A percentile compares a stretch with the other conserved stretches of the same genome.
These are phyloP conservation scores for Meles meles DNA, from an alignment of 2,113 vertebrate genomes.

Conservation along the genomic window DNA sequence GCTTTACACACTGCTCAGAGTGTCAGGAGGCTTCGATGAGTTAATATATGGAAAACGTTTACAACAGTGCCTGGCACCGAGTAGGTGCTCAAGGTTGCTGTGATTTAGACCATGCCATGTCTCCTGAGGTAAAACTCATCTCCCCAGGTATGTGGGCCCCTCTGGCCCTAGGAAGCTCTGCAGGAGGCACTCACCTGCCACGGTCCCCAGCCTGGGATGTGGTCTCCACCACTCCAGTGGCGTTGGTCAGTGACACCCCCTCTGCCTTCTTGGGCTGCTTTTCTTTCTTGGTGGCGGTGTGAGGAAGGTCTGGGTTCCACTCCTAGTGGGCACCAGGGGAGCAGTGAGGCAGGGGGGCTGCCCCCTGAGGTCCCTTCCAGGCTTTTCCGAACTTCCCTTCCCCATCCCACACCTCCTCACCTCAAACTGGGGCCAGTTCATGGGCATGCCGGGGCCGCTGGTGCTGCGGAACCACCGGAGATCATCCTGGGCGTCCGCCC, in stretches of 20 bases:
- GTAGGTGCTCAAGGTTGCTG: background rate
- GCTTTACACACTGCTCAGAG: background rate
- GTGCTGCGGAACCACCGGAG: conserved; percentile 98
- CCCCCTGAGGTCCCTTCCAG: background rate
- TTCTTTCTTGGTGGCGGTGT: conserved; percentile 91
- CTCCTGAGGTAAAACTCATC: background rate
- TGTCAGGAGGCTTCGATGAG: background rate
- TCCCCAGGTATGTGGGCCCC: background rate
- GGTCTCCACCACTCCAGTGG: conserved; percentile 87
- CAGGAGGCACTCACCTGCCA: conserved; percentile 86
- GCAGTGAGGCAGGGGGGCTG: background rate
- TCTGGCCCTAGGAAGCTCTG: background rate
- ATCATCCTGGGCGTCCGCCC: conserved; percentile 94
- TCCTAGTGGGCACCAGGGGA: conserved; percentile 82
- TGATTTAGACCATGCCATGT: background rate
- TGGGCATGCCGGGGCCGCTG: conserved; percentile 94
- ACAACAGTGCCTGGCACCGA: background rate
- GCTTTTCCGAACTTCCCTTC: accelerated
- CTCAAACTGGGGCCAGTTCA: conserved; percentile 99
- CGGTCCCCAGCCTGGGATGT: conserved; percentile 91
- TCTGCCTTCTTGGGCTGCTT: conserved; percentile 93
- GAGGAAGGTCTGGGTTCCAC: conserved; percentile 94
- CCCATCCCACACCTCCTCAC: conserved; percentile 73
- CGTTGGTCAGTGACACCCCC: conserved; percentile 85
- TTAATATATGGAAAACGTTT: background rate